Base-by-base conservation (phyloP, 2,888 invertebrate genomes). In the Polyploca ridens region DNA sequence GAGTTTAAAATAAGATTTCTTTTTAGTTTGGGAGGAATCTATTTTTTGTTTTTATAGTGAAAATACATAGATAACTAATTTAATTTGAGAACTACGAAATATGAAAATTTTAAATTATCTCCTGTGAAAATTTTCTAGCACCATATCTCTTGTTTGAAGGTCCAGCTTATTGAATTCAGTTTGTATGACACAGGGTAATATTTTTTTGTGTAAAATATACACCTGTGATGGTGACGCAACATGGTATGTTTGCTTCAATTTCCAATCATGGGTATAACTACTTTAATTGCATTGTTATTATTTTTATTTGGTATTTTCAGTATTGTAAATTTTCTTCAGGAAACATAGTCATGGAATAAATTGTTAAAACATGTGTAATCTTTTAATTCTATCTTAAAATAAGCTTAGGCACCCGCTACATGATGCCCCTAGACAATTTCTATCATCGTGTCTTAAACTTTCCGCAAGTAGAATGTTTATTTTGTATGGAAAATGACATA, bases 121-220 rank as follows among this genome's bases (percentile, higher is more conserved):
- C 46, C 46, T 46, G 46, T n/a, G 6, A 46, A 46, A 5, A n/a
- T 46, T 46, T 10, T n/a, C 13, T 46, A 46, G n/a, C 54, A 54
- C 19, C 19, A 19, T 7, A 19, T n/a, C 54, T 75, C 68, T 74
- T 73, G 72, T 65, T 68, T 77, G 77, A 73, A 77, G 75, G 73
- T 73, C 66, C 63, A 68, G 63, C 64, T 70, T 66, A 73, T 69
- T 73, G 75, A 78, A 72, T 68, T 69, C 66, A 71, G 70, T 41
- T 70, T 67, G 68, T 72, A 79, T 72, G 90, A 78, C 90, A 87
- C 88, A 91, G 90, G 83, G 90, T 89, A 87, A 69, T 81, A 83
- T 90, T 91, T 90, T 90, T 65, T 66, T 64, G n/a, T 49, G 19
- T 70, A 88, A 90, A 90, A 85, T 90, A 81, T 87, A 86, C 88